Conservation (phyloP, 1,140 invertebrate species). For the Melitaea cinxia region DNA sequence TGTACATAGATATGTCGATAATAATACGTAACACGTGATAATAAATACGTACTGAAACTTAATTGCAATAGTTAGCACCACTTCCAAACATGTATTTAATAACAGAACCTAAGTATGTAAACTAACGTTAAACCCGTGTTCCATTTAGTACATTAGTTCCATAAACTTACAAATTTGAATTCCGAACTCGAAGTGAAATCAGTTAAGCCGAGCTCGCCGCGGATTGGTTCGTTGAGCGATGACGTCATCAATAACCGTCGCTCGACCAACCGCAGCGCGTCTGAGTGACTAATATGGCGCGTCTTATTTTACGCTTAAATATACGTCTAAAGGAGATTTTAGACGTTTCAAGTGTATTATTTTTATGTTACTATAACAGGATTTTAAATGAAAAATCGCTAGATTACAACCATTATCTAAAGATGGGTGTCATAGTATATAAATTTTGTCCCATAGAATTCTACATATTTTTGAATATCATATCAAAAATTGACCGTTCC, state of each 20-base stretch:
- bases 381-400: too few relatives aligned
- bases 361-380: too few relatives aligned
- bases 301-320: constrained; percentile 21
- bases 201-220: constrained; percentile 42
- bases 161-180: constrained; percentile 36
- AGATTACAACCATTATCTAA: too few relatives aligned
- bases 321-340: neutral
- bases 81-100: neutral
- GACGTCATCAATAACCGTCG: constrained; percentile 63
- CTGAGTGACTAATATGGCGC: constrained; percentile 26
- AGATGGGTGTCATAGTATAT: too few relatives aligned
- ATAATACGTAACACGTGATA: too few relatives aligned
- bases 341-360: neutral
- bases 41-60: too few relatives aligned
- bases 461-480: too few relatives aligned
- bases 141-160: constrained; percentile 24
- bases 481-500: too few relatives aligned
- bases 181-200: constrained; percentile 63
- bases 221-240: constrained; percentile 62
- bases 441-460: too few relatives aligned
- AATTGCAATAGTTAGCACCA: neutral
- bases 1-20: too few relatives aligned
- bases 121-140: neutral
- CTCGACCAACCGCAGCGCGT: constrained; percentile 50
- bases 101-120: neutral